phyloP scores from a whole-genome alignment of 2,888 invertebrate species.

The Cynaeus angustus region DNA sequence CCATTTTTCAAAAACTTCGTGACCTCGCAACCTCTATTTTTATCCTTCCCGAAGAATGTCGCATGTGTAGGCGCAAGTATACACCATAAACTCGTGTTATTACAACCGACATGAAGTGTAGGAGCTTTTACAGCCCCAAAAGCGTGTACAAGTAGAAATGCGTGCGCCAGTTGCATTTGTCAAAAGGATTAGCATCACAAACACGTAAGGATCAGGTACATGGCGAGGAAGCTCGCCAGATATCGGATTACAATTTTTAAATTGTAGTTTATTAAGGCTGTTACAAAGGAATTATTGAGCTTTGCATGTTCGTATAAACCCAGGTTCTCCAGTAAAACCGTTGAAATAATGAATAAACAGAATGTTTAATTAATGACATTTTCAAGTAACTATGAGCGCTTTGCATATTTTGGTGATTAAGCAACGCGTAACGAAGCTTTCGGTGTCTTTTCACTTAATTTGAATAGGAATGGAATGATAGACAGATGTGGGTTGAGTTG shows the following conservation, averaged over 20 bases:
- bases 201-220: slow-evolving; percentile 52
- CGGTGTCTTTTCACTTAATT: slow-evolving; percentile 1
- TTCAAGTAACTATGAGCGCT: neutral
- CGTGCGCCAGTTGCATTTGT: slow-evolving; percentile 53
- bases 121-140: slow-evolving; percentile 46
- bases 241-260: slow-evolving; percentile 49
- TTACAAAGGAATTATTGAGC: slow-evolving; percentile 27
- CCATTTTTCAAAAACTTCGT: neutral
- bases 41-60: slow-evolving; percentile 36
- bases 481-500: neutral
- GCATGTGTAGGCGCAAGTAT: slow-evolving; percentile 48
- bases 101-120: slow-evolving; percentile 49
- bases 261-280: slow-evolving; percentile 39
- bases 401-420: slow-evolving; percentile 4
- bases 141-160: slow-evolving; percentile 51
- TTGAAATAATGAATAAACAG: neutral
- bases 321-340: neutral
- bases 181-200: slow-evolving; percentile 54
- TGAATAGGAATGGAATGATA: slow-evolving; percentile 4
- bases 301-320: neutral
- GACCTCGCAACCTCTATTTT: slow-evolving; percentile 15
- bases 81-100: slow-evolving; percentile 50
- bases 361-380: neutral
- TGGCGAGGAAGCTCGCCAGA: slow-evolving; percentile 38
- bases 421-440: neutral